Base-by-base conservation (phyloP, 1,140 invertebrate genomes). In the Solenopsis invicta region DNA sequence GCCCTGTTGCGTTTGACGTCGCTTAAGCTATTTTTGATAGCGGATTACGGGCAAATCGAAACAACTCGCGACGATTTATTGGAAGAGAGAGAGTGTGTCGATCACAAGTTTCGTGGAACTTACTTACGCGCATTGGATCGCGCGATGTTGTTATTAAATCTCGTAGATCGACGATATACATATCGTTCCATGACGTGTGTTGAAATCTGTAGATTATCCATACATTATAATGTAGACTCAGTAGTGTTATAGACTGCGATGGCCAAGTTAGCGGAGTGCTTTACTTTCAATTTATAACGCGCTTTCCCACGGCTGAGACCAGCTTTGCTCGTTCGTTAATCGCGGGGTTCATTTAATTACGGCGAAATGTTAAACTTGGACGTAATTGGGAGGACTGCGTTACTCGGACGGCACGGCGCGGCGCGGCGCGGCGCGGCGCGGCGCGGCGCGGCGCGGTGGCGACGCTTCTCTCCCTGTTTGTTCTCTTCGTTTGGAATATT, bases 231-330 rank as follows among this genome's bases (percentile, higher is more conserved):
- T 81, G 48, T 34, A 81, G n/a, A 45, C 24, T 24, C 8, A 13
- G 54, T 24, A 13, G 54, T 24, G 12, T 82, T 74, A 84, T 29
- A 13, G 9, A 61, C 24, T 13, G 37, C 29, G 67, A 45, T 41
- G 45, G 54, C 6, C 16, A 18, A 56, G 61, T 89, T 90, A 87
- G 21, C 67, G 64, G 72, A 87, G 71, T 56, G 76, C 48, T 88
- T 90, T 90, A 87, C 88, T 90, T 89, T 76, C 71, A 85, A 90
- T 90, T 90, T 88, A 90, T 86, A 82, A 90, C 78, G 75, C 76
- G 52, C 72, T 84, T 56, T 71, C 54, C 41, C 54, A 62, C 62
- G 82, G 54, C 54, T 50, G 76, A 74, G 76, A 56, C 76, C 59
- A 76, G 71, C 56, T 74, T 81, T 64, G 77, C 85, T 82, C 88